phyloP scores from a whole-genome alignment of 2,113 vertebrate species.

The Columba janthina region DNA sequence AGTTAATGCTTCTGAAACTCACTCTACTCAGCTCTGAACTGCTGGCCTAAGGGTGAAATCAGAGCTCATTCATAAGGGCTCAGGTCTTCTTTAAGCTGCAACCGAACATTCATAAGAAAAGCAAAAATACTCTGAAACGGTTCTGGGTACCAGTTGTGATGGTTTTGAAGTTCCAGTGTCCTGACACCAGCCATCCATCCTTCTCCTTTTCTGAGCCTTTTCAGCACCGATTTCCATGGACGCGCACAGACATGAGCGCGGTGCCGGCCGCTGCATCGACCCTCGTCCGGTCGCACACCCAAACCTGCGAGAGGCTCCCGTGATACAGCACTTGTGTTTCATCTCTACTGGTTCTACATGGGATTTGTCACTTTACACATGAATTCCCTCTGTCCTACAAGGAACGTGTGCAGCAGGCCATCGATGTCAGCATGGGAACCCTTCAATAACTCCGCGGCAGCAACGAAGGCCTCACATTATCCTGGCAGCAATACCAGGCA shows the following conservation, averaged over 20 bases:
- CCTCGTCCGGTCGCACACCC: no score
- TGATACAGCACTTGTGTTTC: no score
- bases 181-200: not conserved
- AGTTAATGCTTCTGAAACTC: not conserved
- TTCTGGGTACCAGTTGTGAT: not conserved
- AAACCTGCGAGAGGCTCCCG: no score
- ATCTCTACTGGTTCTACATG: accelerated
- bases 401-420: not conserved
- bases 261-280: no score
- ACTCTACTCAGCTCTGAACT: not conserved
- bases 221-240: not conserved
- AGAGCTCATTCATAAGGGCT: not conserved
- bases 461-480: not conserved
- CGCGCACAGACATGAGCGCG: not conserved
- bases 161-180: not conserved
- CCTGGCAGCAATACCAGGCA: not conserved
- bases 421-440: accelerated
- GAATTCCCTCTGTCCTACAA: accelerated
- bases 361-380: not conserved
- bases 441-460: not conserved
- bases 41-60: not conserved
- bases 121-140: not conserved
- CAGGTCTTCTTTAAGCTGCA: not conserved
- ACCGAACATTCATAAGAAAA: not conserved
- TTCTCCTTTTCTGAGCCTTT: not conserved